Evolutionary conservation across 2,888 invertebrate species (phyloP), one percentile per base, ranked within the genome.

Genomic region (Synergus laeviventris): DNA sequence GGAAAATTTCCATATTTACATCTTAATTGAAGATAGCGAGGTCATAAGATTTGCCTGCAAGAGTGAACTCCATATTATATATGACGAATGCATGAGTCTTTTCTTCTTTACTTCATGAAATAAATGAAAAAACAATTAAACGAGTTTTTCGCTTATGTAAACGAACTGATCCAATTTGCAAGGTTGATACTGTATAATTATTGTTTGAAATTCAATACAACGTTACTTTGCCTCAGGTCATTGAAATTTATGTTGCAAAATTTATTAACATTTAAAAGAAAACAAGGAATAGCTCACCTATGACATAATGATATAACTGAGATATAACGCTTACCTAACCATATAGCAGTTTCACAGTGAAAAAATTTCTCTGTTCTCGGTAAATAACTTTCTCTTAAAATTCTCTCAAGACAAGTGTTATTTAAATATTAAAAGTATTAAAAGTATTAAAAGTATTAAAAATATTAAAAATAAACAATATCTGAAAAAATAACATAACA

Each of bases 41-140:
- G n/a, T 9, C 4, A 36, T 31, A 38, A 62, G 18, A 38, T 11
- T 39, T 39, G 18, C n/a, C 8, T 24, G 14, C 18, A 39, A 62
- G 38, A 62, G 62, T 39, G 38, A 62, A 39, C 36, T 38, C 14
- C 14, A 45, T 45, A 31, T 70, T 70, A n/a, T n/a, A n/a, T 31
- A n/a, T n/a, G 2, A 70, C 49, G 49, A 31, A 49, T 70, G 45
- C 31, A 49, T 70, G 45, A 31, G 70, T 49, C 45, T 31, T 66
- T n/a, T 31, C 31, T 31, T 31, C 31, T 31, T 31, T 5, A 31
- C 31, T 31, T 31, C 31, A 31, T 31, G 31, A 31, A 31, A 5
- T 31, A 31, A 61, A 61, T n/a, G 42, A 66, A 66, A 24, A 24
- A 21, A 42, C 42, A 66, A 70, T 49, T 70, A 31, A 49, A 24